Percentiles rank a stretch among this genome's conserved stretches.
These are phyloP conservation scores for Rhagophthalmus giganteus DNA, from an alignment of 2,888 invertebrate genomes.

Conservation along the genomic window DNA sequence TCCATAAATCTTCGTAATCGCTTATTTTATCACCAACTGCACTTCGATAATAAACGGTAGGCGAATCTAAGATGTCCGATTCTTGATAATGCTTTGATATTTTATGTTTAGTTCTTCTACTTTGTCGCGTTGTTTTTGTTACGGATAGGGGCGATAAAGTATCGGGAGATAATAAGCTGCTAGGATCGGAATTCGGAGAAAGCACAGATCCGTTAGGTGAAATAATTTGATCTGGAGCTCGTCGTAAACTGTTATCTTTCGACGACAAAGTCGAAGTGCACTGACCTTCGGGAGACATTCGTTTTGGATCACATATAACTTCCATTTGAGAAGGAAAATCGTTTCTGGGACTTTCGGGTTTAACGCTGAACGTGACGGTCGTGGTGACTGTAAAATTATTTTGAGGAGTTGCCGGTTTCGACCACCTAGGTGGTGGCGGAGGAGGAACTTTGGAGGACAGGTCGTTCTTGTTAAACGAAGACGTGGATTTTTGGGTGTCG, in stretches of 20 bases:
- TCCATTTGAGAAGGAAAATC: conserved; percentile 38
- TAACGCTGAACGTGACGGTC: conserved; percentile 83
- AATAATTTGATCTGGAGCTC: conserved; percentile 56
- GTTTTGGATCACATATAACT: conserved; percentile 61
- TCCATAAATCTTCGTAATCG: conserved; percentile 94
- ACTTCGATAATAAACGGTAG: conserved; percentile 80
- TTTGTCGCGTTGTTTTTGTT: conserved; percentile 62
- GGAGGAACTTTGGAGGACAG: conserved; percentile 66
- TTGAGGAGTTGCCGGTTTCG: conserved; percentile 68
- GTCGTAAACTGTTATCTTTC: conserved; percentile 65
- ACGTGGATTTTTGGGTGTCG: conserved; percentile 36
- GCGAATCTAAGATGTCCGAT: conserved; percentile 83
- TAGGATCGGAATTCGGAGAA: conserved; percentile 56
- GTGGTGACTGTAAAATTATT: conserved; percentile 82
- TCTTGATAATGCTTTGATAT: conserved; percentile 74
- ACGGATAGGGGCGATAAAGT: conserved; percentile 55
- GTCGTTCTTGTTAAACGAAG: conserved; percentile 42
- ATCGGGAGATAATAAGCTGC: conserved; percentile 56
- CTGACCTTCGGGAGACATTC: conserved; percentile 72
- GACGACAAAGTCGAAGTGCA: conserved; percentile 67
- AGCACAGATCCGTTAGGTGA: conserved; percentile 49
- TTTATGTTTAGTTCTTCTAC: conserved; percentile 63
- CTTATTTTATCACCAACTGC: conserved; percentile 89
- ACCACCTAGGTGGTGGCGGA: conserved; percentile 84
- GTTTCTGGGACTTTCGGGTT: conserved; percentile 57